Percentiles rank a stretch among this genome's conserved stretches.
These are phyloP conservation scores for Molorchus minor DNA, from an alignment of 2,888 invertebrate genomes.

Conservation along the genomic window DNA sequence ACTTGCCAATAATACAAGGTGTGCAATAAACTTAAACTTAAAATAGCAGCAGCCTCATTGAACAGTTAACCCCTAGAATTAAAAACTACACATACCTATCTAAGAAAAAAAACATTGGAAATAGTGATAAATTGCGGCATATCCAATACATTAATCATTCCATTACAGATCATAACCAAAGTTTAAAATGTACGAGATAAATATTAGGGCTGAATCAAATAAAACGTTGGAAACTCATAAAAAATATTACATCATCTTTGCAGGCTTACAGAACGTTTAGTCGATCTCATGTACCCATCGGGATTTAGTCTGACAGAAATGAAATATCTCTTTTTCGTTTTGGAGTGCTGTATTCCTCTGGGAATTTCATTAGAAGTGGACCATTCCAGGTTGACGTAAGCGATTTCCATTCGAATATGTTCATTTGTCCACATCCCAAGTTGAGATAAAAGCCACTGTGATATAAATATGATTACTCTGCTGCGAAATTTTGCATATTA, in stretches of 20 bases:
- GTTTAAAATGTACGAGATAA: neutral
- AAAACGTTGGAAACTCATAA: conserved; percentile 1
- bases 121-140: neutral
- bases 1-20: no score
- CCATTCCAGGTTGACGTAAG: neutral
- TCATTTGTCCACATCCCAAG: no score
- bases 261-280: neutral
- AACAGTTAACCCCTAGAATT: no score
- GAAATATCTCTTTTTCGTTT: conserved; percentile 12
- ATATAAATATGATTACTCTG: no score
- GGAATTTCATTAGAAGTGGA: neutral
- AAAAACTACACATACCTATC: no score
- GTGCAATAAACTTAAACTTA: no score
- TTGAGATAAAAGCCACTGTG: no score
- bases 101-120: no score
- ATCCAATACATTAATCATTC: neutral
- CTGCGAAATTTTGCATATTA: no score
- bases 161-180: neutral
- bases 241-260: conserved; percentile 9
- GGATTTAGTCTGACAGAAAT: conserved; percentile 12
- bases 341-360: neutral
- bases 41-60: no score
- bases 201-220: neutral
- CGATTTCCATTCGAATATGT: no score
- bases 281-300: neutral